A percentile compares a stretch with the other conserved stretches of the same genome.
Evolutionary conservation across 2,113 vertebrate genomes (phyloP).

Genomic region (Neolamprologus tretocephalus): DNA sequence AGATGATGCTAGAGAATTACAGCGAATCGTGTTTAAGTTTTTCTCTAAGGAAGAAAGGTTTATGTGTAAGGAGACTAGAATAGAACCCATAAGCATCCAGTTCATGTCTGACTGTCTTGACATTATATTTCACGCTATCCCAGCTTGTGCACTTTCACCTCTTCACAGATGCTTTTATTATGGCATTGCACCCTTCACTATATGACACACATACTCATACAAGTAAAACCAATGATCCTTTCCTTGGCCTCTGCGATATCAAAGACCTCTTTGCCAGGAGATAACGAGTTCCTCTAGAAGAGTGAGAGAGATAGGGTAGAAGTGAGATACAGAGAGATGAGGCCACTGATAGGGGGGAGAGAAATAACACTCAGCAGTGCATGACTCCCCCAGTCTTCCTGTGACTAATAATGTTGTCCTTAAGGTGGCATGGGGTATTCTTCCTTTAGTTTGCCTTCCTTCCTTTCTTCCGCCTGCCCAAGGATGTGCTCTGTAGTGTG

Average conservation of each 20-base stretch:
- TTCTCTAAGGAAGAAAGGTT: background rate
- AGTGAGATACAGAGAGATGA: slow-evolving; percentile 45
- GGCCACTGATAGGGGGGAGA: slow-evolving; percentile 23
- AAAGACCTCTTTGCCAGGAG: slow-evolving; percentile 22
- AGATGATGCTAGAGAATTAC: background rate
- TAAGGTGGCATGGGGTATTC: slow-evolving; percentile 30
- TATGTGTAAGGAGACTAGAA: background rate
- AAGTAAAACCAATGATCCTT: slow-evolving; percentile 36
- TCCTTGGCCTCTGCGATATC: slow-evolving; percentile 23
- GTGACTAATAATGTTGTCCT: slow-evolving; percentile 61
- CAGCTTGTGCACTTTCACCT: background rate
- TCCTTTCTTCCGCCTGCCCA: background rate
- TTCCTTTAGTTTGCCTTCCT: slow-evolving; percentile 4
- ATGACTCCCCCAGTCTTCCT: slow-evolving; percentile 20
- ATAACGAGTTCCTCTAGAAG: slow-evolving; percentile 29
- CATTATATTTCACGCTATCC: background rate
- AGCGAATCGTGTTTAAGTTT: background rate
- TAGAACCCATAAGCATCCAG: background rate
- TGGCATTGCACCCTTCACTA: background rate
- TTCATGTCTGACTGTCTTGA: slow-evolving; percentile 3
- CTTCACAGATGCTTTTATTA: slow-evolving; percentile 12
- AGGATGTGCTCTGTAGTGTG: background rate
- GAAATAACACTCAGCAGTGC: slow-evolving; percentile 26
- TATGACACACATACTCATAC: background rate
- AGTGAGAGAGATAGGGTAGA: slow-evolving; percentile 2